phyloP scores from a whole-genome alignment of 2,888 invertebrate species.

The Entomobrya multifasciata region DNA sequence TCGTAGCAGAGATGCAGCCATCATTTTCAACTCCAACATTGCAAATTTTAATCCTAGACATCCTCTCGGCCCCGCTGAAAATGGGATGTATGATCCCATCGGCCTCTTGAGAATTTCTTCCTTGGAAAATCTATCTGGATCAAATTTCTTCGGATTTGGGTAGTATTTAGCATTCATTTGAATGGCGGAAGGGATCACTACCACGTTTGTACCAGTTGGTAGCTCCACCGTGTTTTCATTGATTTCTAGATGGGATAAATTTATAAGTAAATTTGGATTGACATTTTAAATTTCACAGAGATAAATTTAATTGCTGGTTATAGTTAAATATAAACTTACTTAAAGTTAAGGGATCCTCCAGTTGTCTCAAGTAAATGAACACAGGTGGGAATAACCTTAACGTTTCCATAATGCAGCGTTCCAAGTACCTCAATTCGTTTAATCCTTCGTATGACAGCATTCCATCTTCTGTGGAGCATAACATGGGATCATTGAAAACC shows the following conservation, averaged over 20 bases:
- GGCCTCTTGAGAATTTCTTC: slow-evolving; percentile 28
- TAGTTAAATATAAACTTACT: slow-evolving; percentile 2
- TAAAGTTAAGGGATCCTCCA: slow-evolving; percentile 17
- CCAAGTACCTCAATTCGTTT: slow-evolving; percentile 21
- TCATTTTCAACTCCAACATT: slow-evolving; percentile 44
- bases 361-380: slow-evolving; percentile 34
- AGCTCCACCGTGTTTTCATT: slow-evolving; percentile 16
- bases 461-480: slow-evolving; percentile 5
- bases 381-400: slow-evolving; percentile 41
- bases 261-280: not conserved
- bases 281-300: not conserved
- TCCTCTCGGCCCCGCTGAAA: slow-evolving; percentile 34
- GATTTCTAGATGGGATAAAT: slow-evolving; percentile 10
- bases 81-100: slow-evolving; percentile 7
- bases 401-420: slow-evolving; percentile 41
- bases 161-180: slow-evolving; percentile 51
- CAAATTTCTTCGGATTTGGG: slow-evolving; percentile 48
- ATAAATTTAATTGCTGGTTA: not conserved
- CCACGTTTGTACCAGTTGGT: slow-evolving; percentile 48
- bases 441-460: slow-evolving; percentile 4
- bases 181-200: slow-evolving; percentile 32
- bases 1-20: slow-evolving; percentile 7
- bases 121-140: slow-evolving; percentile 42
- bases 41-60: slow-evolving; percentile 46
- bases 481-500: slow-evolving; percentile 39